phyloP scores from a whole-genome alignment of 2,113 vertebrate species.

The Geococcyx californianus region DNA sequence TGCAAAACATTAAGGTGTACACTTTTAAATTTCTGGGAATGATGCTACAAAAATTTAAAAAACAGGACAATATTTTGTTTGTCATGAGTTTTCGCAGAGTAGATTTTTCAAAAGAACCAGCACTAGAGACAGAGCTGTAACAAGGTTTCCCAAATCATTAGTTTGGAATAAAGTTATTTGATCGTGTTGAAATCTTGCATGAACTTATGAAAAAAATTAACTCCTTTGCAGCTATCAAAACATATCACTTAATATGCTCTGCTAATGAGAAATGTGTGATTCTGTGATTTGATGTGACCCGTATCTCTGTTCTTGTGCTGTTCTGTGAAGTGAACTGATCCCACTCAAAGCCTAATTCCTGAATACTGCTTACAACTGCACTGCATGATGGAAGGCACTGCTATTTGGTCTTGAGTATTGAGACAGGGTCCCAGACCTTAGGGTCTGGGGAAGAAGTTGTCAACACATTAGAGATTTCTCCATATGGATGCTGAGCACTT shows the following conservation, averaged over 20 bases:
- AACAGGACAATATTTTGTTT: slow-evolving; percentile 5
- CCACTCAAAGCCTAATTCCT: background rate
- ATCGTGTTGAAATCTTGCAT: background rate
- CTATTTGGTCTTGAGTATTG: background rate
- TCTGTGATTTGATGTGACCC: background rate
- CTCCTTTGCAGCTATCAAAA: slow-evolving; percentile 15
- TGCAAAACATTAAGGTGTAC: background rate
- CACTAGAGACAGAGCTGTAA: slow-evolving; percentile 3
- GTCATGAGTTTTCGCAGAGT: background rate
- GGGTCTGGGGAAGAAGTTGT: background rate
- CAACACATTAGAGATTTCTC: background rate
- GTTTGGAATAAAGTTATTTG: slow-evolving; percentile 50
- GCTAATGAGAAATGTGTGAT: background rate
- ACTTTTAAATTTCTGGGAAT: background rate
- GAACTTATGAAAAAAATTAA: background rate
- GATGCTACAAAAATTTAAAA: slow-evolving; percentile 14
- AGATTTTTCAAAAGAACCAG: slow-evolving; percentile 24
- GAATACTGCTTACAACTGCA: background rate
- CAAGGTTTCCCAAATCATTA: background rate
- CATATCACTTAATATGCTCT: slow-evolving; percentile 17
- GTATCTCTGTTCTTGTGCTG: background rate
- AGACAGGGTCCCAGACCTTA: background rate
- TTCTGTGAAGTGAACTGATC: background rate
- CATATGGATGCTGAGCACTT: background rate
- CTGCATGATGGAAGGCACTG: background rate